Conservation (phyloP, 2,113 vertebrate genomes). For the Lota lota region DNA sequence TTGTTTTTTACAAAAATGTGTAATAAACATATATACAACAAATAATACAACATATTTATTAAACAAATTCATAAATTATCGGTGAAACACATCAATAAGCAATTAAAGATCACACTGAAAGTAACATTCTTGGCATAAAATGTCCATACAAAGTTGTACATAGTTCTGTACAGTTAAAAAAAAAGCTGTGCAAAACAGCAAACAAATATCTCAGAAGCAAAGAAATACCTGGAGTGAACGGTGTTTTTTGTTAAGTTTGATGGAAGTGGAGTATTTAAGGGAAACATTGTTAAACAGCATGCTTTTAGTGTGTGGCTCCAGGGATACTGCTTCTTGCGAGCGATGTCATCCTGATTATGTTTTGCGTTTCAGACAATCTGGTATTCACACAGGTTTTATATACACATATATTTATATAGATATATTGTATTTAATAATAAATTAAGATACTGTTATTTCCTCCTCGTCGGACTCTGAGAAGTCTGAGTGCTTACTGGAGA, state of each 20-base stretch:
- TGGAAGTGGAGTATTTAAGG: background rate
- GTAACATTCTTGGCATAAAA: conserved; percentile 74
- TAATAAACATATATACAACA: conserved; percentile 41
- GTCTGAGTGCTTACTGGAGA: conserved; percentile 90
- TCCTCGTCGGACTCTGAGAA: conserved; percentile 92
- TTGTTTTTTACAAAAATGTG: conserved; percentile 65
- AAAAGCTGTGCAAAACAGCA: conserved; percentile 77
- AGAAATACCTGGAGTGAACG: conserved; percentile 25
- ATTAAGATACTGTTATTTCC: conserved; percentile 94
- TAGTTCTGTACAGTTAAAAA: conserved; percentile 72
- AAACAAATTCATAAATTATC: conserved; percentile 78
- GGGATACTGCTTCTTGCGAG: conserved; percentile 42
- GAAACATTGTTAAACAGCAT: background rate
- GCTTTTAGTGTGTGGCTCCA: conserved; percentile 12
- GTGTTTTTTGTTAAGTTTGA: background rate
- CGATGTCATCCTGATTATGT: conserved; percentile 15
- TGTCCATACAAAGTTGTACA: conserved; percentile 79
- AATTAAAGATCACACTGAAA: conserved; percentile 60
- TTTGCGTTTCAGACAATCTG: conserved; percentile 30
- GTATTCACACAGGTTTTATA: conserved; percentile 45
- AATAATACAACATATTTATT: conserved; percentile 65
- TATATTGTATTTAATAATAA: conserved; percentile 46
- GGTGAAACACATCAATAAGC: conserved; percentile 71
- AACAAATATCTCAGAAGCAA: conserved; percentile 52
- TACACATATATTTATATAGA: conserved; percentile 13